These are phyloP conservation scores for Aradus depressus DNA, from an alignment of 2,888 invertebrate genomes.

Conservation along the genomic window DNA sequence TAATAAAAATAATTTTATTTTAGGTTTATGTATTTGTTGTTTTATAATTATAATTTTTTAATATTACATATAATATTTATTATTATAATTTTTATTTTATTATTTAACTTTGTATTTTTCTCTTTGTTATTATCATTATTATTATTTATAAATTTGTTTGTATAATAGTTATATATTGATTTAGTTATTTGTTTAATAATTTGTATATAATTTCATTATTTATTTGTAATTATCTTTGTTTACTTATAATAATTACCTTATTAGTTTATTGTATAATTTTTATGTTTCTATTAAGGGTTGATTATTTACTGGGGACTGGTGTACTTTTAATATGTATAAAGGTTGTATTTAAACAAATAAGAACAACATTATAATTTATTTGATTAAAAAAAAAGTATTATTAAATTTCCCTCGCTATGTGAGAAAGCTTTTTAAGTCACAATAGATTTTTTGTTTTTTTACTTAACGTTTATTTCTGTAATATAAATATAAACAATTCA, in stretches of 20 bases:
- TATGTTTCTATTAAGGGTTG: conserved; percentile 12
- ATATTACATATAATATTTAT: too few species aligned
- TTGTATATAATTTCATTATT: background rate
- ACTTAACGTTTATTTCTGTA: background rate
- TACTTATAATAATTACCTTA: background rate
- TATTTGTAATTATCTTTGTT: background rate
- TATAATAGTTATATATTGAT: too few species aligned
- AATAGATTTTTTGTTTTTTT: conserved; percentile 15
- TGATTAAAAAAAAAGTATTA: conserved; percentile 9
- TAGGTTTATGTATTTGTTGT: too few species aligned
- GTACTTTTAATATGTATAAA: too few species aligned
- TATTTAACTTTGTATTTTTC: too few species aligned
- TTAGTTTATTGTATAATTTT: background rate
- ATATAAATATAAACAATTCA: background rate
- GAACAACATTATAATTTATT: conserved; percentile 1
- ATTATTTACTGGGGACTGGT: too few species aligned
- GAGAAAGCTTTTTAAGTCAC: conserved; percentile 15
- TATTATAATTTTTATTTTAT: too few species aligned
- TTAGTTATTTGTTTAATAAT: too few species aligned
- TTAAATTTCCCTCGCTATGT: conserved; percentile 19
- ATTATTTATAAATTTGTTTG: too few species aligned
- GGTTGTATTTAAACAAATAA: conserved; percentile 12
- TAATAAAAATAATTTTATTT: too few species aligned
- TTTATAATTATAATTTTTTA: too few species aligned
- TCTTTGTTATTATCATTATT: too few species aligned